Conservation (phyloP, 2,888 invertebrate species). For the Chymomyza caudatula region DNA sequence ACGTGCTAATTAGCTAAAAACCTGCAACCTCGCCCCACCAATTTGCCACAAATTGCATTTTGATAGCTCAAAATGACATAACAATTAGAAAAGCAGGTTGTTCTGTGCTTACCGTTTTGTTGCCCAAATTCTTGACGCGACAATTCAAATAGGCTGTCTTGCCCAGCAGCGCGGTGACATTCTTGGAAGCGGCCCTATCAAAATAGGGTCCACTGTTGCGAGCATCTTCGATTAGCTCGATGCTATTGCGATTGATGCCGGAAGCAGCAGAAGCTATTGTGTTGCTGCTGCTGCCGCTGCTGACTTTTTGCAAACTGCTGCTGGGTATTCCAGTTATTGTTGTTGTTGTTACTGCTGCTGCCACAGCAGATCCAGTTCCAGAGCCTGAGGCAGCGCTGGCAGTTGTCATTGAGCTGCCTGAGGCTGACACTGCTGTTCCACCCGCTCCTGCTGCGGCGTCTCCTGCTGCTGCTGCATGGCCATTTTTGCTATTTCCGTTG, state of each 20-base stretch:
- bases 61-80: slow-evolving; percentile 56
- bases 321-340: slow-evolving; percentile 48
- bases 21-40: background rate
- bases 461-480: slow-evolving; percentile 27
- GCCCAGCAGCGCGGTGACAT: slow-evolving; percentile 89
- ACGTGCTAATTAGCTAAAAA: slow-evolving; percentile 67
- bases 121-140: slow-evolving; percentile 92
- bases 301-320: slow-evolving; percentile 55
- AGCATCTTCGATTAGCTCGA: slow-evolving; percentile 78
- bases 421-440: slow-evolving; percentile 23
- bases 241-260: slow-evolving; percentile 70
- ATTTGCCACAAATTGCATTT: slow-evolving; percentile 51
- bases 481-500: slow-evolving; percentile 57
- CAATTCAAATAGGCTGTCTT: slow-evolving; percentile 94
- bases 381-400: slow-evolving; percentile 12
- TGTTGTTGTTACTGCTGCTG: slow-evolving; percentile 22
- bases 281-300: slow-evolving; percentile 35
- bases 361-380: slow-evolving; percentile 24
- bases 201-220: slow-evolving; percentile 86
- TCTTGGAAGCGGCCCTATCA: slow-evolving; percentile 85
- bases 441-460: slow-evolving; percentile 5
- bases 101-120: slow-evolving; percentile 88
- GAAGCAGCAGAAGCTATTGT: slow-evolving; percentile 43
- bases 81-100: slow-evolving; percentile 41
- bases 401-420: slow-evolving; percentile 10